Conservation (phyloP, 2,113 vertebrate genomes). For the Sylvietta virens region DNA sequence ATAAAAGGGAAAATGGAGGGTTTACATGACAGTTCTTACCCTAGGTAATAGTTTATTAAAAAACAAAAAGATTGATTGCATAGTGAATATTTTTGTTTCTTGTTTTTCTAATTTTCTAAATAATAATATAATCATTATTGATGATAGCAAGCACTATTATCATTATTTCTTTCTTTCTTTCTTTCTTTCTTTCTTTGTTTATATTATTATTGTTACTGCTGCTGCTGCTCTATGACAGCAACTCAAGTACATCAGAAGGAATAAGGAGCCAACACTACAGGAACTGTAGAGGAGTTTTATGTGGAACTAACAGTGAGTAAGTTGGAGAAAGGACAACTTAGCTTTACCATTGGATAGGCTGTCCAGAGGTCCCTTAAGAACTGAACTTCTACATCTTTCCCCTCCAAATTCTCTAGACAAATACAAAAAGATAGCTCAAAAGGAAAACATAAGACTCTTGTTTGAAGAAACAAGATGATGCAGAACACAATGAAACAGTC, state of each 20-base stretch:
- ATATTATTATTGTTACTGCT: neutral
- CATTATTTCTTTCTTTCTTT: neutral
- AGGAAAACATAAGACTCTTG: neutral
- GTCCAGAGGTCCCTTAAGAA: neutral
- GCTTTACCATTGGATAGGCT: neutral
- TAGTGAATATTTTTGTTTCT: neutral
- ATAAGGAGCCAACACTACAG: neutral
- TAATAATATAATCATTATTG: neutral
- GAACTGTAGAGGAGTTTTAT: neutral
- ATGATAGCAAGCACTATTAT: neutral
- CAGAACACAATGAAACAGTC: neutral
- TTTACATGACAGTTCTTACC: fast-evolving
- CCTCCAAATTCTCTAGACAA: neutral
- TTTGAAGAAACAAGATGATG: neutral
- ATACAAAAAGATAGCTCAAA: neutral
- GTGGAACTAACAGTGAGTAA: neutral
- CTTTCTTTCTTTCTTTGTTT: too few relatives aligned
- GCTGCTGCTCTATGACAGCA: neutral
- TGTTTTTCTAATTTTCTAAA: neutral
- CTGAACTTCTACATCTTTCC: neutral
- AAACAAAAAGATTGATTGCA: neutral
- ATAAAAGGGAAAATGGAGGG: fast-evolving
- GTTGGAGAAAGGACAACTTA: neutral
- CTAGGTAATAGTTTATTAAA: neutral
- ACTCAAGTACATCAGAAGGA: neutral